These are phyloP conservation scores for Parasteatoda lunata DNA, from an alignment of 2,888 invertebrate species.

Conservation along the genomic window DNA sequence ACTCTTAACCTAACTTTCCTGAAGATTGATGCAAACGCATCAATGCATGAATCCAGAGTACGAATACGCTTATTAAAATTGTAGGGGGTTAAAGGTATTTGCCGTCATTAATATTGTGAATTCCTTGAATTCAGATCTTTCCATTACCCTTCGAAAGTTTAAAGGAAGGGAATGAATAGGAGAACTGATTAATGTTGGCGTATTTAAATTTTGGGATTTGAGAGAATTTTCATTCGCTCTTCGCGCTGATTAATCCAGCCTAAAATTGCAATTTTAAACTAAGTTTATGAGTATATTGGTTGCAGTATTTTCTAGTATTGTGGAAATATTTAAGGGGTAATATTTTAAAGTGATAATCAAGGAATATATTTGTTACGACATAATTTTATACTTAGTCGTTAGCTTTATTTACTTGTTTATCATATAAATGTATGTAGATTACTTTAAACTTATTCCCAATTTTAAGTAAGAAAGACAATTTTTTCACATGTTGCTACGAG, in stretches of 20 bases:
- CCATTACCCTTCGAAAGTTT: constrained; percentile 4
- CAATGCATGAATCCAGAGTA: constrained; percentile 22
- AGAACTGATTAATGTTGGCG: constrained; percentile 31
- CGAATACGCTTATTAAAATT: constrained; percentile 22
- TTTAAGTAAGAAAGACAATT: too few relatives aligned
- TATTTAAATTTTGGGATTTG: constrained; percentile 9
- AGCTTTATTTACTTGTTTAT: too few relatives aligned
- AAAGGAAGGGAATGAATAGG: constrained; percentile 16
- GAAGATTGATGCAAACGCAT: constrained; percentile 49
- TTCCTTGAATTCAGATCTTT: constrained; percentile 18
- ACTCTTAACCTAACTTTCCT: constrained; percentile 38
- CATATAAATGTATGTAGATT: too few relatives aligned
- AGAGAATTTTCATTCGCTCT: too few relatives aligned
- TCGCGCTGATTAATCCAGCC: not conserved
- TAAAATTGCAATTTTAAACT: not conserved
- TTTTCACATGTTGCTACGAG: too few relatives aligned
- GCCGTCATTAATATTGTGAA: constrained; percentile 39
- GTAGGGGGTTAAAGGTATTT: constrained; percentile 39
- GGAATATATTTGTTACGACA: too few relatives aligned
- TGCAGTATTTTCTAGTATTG: too few relatives aligned
- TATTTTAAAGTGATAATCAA: too few relatives aligned
- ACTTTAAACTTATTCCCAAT: too few relatives aligned
- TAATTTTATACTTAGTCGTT: too few relatives aligned
- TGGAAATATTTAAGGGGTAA: too few relatives aligned
- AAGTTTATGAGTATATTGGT: too few relatives aligned